phyloP scores from a whole-genome alignment of 2,113 vertebrate genomes.

The Acrocephalus arundinaceus region DNA sequence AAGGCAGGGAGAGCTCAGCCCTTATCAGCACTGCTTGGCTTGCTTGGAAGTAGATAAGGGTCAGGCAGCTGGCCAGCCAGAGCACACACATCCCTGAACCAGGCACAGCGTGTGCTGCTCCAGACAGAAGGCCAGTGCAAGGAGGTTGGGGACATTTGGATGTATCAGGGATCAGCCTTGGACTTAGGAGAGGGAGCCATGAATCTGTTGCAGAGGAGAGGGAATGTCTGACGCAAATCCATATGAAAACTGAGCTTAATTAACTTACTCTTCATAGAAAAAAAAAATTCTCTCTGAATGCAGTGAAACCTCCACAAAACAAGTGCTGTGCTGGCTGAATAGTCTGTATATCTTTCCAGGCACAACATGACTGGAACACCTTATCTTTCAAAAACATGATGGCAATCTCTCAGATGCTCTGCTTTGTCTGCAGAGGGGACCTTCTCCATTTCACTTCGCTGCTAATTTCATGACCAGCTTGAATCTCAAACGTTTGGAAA shows the following conservation, averaged over 20 bases:
- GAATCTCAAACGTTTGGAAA: neutral
- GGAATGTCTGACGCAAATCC: neutral
- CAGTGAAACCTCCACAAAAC: neutral
- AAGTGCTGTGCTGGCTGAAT: neutral
- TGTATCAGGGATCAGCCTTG: neutral
- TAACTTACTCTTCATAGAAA: neutral
- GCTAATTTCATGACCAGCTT: accelerated
- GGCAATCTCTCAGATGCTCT: neutral
- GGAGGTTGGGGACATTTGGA: neutral
- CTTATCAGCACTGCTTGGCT: slow-evolving; percentile 18
- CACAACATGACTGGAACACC: neutral
- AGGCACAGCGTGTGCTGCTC: neutral
- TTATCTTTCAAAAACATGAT: neutral
- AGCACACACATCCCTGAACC: neutral
- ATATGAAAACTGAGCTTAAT: neutral
- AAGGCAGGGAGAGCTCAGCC: neutral
- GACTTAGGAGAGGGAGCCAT: neutral
- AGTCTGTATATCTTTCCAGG: neutral
- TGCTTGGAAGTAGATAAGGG: neutral
- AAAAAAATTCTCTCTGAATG: neutral
- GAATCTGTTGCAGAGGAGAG: neutral
- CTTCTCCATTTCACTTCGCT: neutral
- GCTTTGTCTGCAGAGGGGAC: neutral
- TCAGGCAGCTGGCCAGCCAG: neutral
- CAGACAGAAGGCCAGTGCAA: neutral